Conservation (phyloP, 2,113 vertebrate genomes). For the Cariama cristata region DNA sequence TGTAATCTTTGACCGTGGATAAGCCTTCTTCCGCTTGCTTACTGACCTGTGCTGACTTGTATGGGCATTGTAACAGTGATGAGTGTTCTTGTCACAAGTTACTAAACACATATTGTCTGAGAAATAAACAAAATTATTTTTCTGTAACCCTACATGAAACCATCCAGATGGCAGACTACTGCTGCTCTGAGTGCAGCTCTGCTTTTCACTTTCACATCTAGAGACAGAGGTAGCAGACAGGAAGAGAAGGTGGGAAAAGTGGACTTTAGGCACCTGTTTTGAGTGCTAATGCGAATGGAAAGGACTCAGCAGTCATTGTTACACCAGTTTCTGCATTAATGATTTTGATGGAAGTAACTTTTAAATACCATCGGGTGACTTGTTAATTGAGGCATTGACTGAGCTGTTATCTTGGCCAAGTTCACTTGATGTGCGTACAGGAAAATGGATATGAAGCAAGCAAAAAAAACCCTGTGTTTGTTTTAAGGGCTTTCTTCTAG, state of each 20-base stretch:
- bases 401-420: background rate
- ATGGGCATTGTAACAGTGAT: background rate
- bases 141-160: background rate
- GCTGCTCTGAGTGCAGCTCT: background rate
- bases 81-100: background rate
- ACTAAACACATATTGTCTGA: background rate
- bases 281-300: background rate
- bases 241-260: background rate
- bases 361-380: background rate
- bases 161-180: background rate
- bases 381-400: background rate
- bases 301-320: background rate
- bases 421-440: background rate
- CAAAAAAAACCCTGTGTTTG: background rate
- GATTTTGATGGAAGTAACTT: background rate
- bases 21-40: background rate
- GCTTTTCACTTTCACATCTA: background rate
- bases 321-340: background rate
- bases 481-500: background rate
- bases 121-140: background rate
- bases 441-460: background rate
- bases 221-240: background rate
- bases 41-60: background rate
- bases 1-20: background rate
- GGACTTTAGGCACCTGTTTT: background rate